Base-by-base conservation (phyloP, 2,888 invertebrate species). In the Pachydiplax longipennis region DNA sequence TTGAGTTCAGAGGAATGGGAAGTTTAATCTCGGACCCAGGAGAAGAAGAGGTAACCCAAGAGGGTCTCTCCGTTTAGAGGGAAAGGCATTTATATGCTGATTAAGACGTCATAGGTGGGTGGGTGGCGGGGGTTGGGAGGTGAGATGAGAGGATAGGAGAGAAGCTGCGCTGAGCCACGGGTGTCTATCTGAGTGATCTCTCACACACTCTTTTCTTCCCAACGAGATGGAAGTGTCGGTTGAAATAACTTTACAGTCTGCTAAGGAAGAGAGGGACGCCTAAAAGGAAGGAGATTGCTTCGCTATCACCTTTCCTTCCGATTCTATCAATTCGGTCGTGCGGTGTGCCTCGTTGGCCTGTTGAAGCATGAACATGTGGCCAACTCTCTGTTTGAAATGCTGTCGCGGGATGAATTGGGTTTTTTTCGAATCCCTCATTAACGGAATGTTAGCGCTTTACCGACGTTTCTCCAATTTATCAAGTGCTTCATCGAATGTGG, bases 161-260 rank as follows among this genome's bases (percentile, higher is more conserved):
- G 73, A 18, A 73, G 73, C 73, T 73, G 73, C 73, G 73, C 22
- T 73, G 73, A 73, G 73, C 73, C 73, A 73, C 65, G 87, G 87
- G 87, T 87, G 87, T 65, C 87, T 87, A 87, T 87, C 87, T 87
- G 37, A 61, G 61, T 87, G 87, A 87, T 87, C 87, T 87, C 87
- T 61, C 58, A 18, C 83, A 40, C 81, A 40, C 81, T n/a, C 18
- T 18, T 44, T 44, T n/a, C 40, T 13, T 81, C 40, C 61, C 61
- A 31, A 61, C 82, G 83, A 87, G 87, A 87, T 87, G 87, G 61
- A 87, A 87, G 87, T 87, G 87, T 87, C 87, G 35, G 87, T 65
- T 87, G 87, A 87, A 87, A 87, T 87, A 87, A 87, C 87, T 87
- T 87, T 87, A 87, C 87, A 87, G 87, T 87, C 87, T 87, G 87